Base-by-base conservation (phyloP, 2,113 vertebrate species). In the Paracanthobrama guichenoti region DNA sequence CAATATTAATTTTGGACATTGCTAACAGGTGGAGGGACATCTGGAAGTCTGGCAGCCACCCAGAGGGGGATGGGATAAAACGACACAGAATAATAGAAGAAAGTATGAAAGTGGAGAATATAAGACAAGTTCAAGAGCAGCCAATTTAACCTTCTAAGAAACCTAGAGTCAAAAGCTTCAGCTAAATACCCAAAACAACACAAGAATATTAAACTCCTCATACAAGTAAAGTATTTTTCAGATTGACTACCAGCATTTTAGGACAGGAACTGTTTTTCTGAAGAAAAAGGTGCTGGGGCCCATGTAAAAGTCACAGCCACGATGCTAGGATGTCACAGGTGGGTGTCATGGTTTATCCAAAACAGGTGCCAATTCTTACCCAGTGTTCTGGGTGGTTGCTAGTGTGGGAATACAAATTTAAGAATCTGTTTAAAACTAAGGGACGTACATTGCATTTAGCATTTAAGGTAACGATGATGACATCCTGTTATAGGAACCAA, bases 1-100 rank as follows among this genome's bases (percentile, higher is more conserved):
- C 28, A 31, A 83, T 4, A 74, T n/a, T n/a, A n/a, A n/a, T 75
- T 74, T 12, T 39, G 39, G 82, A 31, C n/a, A 60, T 42, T 62
- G 48, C 22, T 10, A 42, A 79, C 66, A 84, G 78, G 71, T 85
- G 83, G 46, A 73, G 42, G 35, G 42, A 62, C 79, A 84, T 81
- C 83, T 85, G 86, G 80, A 82, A 72, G 48, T 62, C 64, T 72
- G 74, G 73, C 62, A 20, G 28, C 26, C 59, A 72, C 81, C 48
- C 64, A 86, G 18, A 48, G 26, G 26, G 31, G 50, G 48, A 76
- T 73, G 18, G 35, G 62, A 44, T 60, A 60, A 77, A 64, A 55
- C 28, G 18, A 82, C 44, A 50, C 22, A 57, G 59, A 31, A 48
- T 20, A 81, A 66, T 28, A 60, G 9, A 72, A 12, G 11, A 48